A percentile compares a stretch with the other conserved stretches of the same genome.
Evolutionary conservation across 2,888 invertebrate genomes (phyloP).

Genomic region (Margaritifera margaritifera): DNA sequence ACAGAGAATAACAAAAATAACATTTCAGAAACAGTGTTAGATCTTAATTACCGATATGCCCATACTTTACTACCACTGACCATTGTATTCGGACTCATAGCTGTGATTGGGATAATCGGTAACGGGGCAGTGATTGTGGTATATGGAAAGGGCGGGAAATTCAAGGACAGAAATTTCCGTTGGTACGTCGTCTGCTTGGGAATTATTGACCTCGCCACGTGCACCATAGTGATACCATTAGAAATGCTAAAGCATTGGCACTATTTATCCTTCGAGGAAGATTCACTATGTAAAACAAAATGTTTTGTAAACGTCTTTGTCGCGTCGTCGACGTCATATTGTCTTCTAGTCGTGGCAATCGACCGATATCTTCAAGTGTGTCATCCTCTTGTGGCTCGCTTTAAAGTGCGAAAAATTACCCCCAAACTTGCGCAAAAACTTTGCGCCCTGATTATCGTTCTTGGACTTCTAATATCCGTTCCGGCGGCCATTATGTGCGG

Average conservation of each 20-base stretch:
- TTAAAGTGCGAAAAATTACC: slow-evolving; percentile 22
- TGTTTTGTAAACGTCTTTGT: slow-evolving; percentile 38
- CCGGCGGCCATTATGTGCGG: slow-evolving; percentile 35
- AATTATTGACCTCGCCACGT: slow-evolving; percentile 29
- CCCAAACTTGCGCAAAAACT: slow-evolving; percentile 19
- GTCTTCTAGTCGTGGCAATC: slow-evolving; percentile 25
- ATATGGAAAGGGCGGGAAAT: slow-evolving; percentile 26
- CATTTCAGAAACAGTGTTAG: slow-evolving; percentile 1
- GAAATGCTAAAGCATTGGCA: slow-evolving; percentile 35
- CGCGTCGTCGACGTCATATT: slow-evolving; percentile 29
- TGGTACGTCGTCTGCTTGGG: slow-evolving; percentile 28
- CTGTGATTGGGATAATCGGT: slow-evolving; percentile 23
- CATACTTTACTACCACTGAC: slow-evolving; percentile 27
- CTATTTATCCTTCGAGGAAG: slow-evolving; percentile 31
- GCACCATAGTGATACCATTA: slow-evolving; percentile 30
- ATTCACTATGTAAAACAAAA: slow-evolving; percentile 28
- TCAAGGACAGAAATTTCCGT: slow-evolving; percentile 33
- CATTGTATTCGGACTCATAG: slow-evolving; percentile 23
- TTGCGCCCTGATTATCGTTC: slow-evolving; percentile 19
- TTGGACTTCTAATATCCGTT: slow-evolving; percentile 26
- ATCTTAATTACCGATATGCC: slow-evolving; percentile 29
- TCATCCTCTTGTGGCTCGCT: slow-evolving; percentile 21
- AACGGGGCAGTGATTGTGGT: slow-evolving; percentile 29
- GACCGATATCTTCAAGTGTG: slow-evolving; percentile 34
- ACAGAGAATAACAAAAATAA: not conserved